Evolutionary conservation across 2,888 invertebrate species (phyloP), one percentile per base, ranked within the genome.

Genomic region (Acanthosepion lycidas): DNA sequence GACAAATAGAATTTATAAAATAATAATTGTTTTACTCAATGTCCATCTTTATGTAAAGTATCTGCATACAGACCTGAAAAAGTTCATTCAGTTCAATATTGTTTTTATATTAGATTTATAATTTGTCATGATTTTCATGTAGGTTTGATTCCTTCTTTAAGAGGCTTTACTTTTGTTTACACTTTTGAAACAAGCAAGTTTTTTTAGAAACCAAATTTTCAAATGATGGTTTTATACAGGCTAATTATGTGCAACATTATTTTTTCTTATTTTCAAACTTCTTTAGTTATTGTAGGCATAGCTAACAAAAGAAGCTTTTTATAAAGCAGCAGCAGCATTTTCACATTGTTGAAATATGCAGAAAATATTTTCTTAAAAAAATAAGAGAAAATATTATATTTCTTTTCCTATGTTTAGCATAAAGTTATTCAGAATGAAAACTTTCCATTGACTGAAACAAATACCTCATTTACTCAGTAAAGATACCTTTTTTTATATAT

Each of bases 391-490:
- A 64, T 42, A 23, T 64, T 23, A 28, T 78, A 33, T n/a, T 78
- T 78, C 78, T 78, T 15, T 78, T 78, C 33, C n/a, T 78, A 78
- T n/a, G n/a, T 78, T 78, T 23, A n/a, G 12, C 78, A 33, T 78
- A n/a, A 78, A 78, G n/a, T 78, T n/a, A 33, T 78, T 78, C 2
- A 12, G 12, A 78, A 78, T 78, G 23, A 23, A 78, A 78, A 78
- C 15, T 78, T 78, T 78, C 78, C 23, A 78, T 78, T 78, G n/a
- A 78, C 18, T 78, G n/a, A 78, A 78, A 78, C 78, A 78, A 78
- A 78, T 78, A 78, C 78, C 78, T 78, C n/a, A 78, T 78, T 78
- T 78, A 78, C 78, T 78, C 78, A 78, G 8, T n/a, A 78, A 78
- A 15, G 78, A 78, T 78, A 78, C 12, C 23, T 78, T 78, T 78